Base-by-base conservation (phyloP, 2,113 vertebrate genomes). In the Castor canadensis region DNA sequence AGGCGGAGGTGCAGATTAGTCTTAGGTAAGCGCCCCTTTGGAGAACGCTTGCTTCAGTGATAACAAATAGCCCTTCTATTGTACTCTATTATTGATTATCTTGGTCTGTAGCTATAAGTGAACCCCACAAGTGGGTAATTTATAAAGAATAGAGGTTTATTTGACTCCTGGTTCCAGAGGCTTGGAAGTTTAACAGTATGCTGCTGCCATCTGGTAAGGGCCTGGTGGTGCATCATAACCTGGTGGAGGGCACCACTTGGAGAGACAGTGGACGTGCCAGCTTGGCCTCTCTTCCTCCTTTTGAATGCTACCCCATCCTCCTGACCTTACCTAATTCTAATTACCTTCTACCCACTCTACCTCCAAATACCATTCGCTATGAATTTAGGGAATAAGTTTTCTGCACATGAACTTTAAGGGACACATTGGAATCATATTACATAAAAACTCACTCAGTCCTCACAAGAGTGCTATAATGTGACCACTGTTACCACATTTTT, bases 1-100 rank as follows among this genome's bases (percentile, higher is more conserved):
- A 98, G 26, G 98, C 97, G 0, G 99, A 99, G 93, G 97, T 98
- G 24, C 98, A 98, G 91, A 98, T 98, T 26, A 98, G 98, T 79
- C 98, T 98, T 71, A 98, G 98, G 98, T 99, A 96, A 96, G 98
- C 38, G 9, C 0, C 84, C 32, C 43, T 58, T 17, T 69, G 30
- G 35, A 10, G 38, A 6, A 24, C 43, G 10, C 62, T 4, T 71
- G n/a, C 22, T 35, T 73, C 69, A 56, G 28, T 58, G 24, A 28
- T 15, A 20, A 20, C 9, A 45, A 84, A 43, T 49, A 38, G 35
- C 38, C 35, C 40, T 32, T 52, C n/a, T n/a, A n/a, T n/a, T n/a
- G 73, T 22, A 32, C 19, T 45, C 26, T 62, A 7, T 30, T 40
- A 2, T 43, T 11, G 9, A 76, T 66, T n/a, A 35, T 26, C 47